Conservation (phyloP, 2,797 vertebrate species). For the Scarus forsteni region DNA sequence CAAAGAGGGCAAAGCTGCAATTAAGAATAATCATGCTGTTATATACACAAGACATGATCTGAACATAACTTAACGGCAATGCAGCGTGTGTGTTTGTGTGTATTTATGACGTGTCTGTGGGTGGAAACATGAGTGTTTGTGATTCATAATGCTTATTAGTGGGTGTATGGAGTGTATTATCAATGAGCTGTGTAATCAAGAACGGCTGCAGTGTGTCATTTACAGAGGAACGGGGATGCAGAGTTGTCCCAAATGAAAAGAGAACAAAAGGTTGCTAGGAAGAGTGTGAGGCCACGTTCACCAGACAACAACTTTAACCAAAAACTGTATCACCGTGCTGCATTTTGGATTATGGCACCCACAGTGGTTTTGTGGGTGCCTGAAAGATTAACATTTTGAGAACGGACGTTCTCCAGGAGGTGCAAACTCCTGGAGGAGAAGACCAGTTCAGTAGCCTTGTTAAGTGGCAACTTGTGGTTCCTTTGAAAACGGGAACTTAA, state of each 20-base stretch:
- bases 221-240: constrained; percentile 20
- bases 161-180: constrained; percentile 51
- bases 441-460: too few species aligned
- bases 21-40: constrained; percentile 66
- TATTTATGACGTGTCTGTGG: constrained; percentile 24
- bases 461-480: too few species aligned
- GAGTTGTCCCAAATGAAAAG: constrained; percentile 18
- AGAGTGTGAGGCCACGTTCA: neutral
- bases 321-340: too few species aligned
- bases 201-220: constrained; percentile 51
- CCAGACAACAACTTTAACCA: too few species aligned
- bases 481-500: too few species aligned
- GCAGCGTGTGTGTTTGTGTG: constrained; percentile 15
- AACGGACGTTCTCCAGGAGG: too few species aligned
- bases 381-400: too few species aligned
- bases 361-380: too few species aligned
- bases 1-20: constrained; percentile 50
- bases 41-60: constrained; percentile 47
- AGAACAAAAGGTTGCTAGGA: constrained; percentile 5
- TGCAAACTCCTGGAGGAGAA: too few species aligned
- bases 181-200: constrained; percentile 66
- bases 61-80: constrained; percentile 35
- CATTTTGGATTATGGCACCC: too few species aligned
- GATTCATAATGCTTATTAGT: constrained; percentile 53
- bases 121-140: constrained; percentile 41